A percentile compares a stretch with the other conserved stretches of the same genome.
phyloP scores from a whole-genome alignment of 2,797 vertebrate species.

The Cynodonichthys magdalenae region DNA sequence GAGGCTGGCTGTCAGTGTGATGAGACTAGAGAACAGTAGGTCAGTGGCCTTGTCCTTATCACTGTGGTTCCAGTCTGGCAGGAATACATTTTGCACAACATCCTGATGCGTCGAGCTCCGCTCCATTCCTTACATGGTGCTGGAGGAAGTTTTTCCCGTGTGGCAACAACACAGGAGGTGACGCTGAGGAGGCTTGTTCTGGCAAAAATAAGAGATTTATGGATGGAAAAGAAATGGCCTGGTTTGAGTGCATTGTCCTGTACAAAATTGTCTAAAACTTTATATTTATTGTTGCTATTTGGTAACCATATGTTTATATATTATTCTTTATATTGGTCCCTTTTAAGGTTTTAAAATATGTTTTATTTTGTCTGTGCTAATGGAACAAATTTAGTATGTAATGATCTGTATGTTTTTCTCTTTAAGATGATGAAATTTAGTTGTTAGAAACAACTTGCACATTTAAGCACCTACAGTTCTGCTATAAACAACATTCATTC shows the following conservation, averaged over 20 bases:
- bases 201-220: not conserved
- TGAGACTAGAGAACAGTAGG: slow-evolving; percentile 17
- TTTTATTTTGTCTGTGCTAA: too few species aligned
- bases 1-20: slow-evolving; percentile 18
- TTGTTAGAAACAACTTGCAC: too few species aligned
- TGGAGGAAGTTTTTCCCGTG: slow-evolving; percentile 34
- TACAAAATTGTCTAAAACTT: not conserved
- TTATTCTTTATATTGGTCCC: too few species aligned
- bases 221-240: not conserved
- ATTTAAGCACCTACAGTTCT: too few species aligned
- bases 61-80: slow-evolving; percentile 36
- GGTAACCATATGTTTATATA: too few species aligned
- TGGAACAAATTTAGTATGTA: too few species aligned
- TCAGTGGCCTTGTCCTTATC: slow-evolving; percentile 38
- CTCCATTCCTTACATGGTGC: slow-evolving; percentile 19
- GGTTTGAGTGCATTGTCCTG: not conserved
- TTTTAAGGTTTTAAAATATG: too few species aligned
- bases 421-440: too few species aligned
- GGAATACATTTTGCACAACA: slow-evolving; percentile 46
- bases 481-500: too few species aligned
- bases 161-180: slow-evolving; percentile 18
- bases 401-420: too few species aligned
- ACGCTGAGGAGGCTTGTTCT: not conserved
- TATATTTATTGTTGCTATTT: not conserved
- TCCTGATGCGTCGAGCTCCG: slow-evolving; percentile 41